Percentiles rank a stretch among this genome's conserved stretches.
Conservation (phyloP, 1,140 invertebrate species). For the Macrostomum lignano region DNA sequence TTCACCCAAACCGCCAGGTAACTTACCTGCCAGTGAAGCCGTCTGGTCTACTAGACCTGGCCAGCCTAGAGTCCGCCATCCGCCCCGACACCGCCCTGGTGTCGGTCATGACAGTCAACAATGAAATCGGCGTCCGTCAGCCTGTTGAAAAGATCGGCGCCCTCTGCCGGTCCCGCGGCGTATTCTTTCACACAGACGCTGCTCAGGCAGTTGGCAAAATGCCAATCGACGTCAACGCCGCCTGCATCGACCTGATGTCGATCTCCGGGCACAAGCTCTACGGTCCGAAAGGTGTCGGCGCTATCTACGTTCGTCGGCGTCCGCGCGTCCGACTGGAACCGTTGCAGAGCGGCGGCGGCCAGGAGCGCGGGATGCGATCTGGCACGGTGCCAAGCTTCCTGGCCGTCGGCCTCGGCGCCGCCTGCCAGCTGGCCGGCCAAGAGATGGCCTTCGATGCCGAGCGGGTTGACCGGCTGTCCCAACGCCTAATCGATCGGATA, state of each 20-base stretch:
- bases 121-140: conserved; percentile 91
- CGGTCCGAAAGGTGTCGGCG: conserved; percentile 89
- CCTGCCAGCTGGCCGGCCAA: conserved; percentile 46
- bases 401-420: conserved; percentile 62
- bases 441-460: conserved; percentile 63
- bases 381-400: conserved; percentile 79
- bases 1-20: no score
- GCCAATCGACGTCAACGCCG: conserved; percentile 59
- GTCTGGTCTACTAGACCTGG: conserved; percentile 59
- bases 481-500: conserved; percentile 50
- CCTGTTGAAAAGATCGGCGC: conserved; percentile 54
- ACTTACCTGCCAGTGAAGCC: conserved; percentile 71
- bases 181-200: conserved; percentile 94
- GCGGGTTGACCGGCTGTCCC: conserved; percentile 48
- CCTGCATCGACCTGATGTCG: conserved; percentile 93
- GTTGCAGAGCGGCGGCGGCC: conserved; percentile 79
- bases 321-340: conserved; percentile 80
- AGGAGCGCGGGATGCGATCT: conserved; percentile 76
- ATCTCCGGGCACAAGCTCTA: conserved; percentile 97
- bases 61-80: conserved; percentile 45
- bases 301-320: conserved; percentile 61
- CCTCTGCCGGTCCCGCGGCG: conserved; percentile 38
- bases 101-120: conserved; percentile 89
- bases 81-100: conserved; percentile 68
- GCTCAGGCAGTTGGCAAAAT: conserved; percentile 92